Base-by-base conservation (phyloP, 2,888 invertebrate species). In the Hirtodrosophila histrioides region DNA sequence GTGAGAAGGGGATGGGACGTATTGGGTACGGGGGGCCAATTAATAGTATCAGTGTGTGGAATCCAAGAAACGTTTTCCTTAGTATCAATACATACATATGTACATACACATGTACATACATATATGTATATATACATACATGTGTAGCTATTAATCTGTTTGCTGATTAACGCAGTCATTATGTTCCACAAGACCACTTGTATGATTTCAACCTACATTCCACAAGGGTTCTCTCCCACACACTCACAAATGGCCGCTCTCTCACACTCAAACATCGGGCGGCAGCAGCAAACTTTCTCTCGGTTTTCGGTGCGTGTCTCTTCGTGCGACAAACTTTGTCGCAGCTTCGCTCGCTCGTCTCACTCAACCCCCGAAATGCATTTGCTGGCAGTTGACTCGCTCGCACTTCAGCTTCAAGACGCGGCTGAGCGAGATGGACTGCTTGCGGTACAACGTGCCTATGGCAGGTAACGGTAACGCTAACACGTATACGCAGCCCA, bases 121-220 rank as follows among this genome's bases (percentile, higher is more conserved):
- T 17, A 17, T 17, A 17, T 17, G n/a, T n/a, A n/a, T n/a, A n/a
- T n/a, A n/a, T n/a, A n/a, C n/a, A n/a, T n/a, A n/a, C n/a, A n/a
- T n/a, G n/a, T n/a, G n/a, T 27, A 27, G 27, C 6, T 27, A n/a
- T n/a, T 5, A 27, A 27, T 27, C 27, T 5, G 6, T 27, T 27
- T 27, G 6, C 6, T 27, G 4, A 27, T 27, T 27, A 27, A 4
- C 27, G 11, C 33, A 11, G 75, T 65, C 75, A 53, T 51, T 56
- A 54, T 43, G 73, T 74, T 74, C 75, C 71, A 74, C 69, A 63
- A 61, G 60, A 71, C 81, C 88, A 87, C 87, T 83, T 87, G 87
- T 87, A 75, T 81, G 81, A 88, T 86, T 88, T 75, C 54, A 9
- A 84, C 61, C 69, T 80, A 69, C 56, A 53, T 56, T 82, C 82